Evolutionary conservation across 23 tunicate genomes (phyloP).

Genomic region (Ascidia mentula): DNA sequence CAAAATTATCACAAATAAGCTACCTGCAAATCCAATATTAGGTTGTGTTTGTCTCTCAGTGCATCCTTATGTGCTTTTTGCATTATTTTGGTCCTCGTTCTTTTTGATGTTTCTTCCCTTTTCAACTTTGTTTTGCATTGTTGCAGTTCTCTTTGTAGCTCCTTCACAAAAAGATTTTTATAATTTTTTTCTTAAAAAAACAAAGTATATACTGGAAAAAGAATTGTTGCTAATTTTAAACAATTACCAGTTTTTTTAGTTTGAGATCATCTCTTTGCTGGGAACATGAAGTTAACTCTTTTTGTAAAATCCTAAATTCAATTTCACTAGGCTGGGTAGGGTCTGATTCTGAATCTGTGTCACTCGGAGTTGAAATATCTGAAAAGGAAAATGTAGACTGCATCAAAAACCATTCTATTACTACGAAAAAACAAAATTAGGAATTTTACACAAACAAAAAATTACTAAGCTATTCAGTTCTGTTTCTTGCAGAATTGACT

Average conservation of each 20-base stretch:
- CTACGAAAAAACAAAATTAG: too few relatives aligned
- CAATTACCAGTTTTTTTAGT: conserved; percentile 28
- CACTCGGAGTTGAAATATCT: conserved; percentile 53
- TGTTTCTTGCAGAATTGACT: too few relatives aligned
- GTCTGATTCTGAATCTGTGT: conserved; percentile 17
- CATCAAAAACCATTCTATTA: too few relatives aligned
- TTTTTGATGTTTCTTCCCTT: conserved; percentile 47
- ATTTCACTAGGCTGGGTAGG: conserved; percentile 48
- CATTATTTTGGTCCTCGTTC: conserved; percentile 46
- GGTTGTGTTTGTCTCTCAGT: conserved; percentile 66
- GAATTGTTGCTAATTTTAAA: not conserved
- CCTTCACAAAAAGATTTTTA: conserved; percentile 26
- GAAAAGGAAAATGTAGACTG: not conserved
- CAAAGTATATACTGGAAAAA: not conserved
- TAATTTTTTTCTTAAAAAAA: not conserved
- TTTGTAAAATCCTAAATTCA: conserved; percentile 40
- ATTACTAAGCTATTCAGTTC: too few relatives aligned
- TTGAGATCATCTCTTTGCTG: conserved; percentile 26
- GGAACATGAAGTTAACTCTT: conserved; percentile 25
- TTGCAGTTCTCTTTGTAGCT: conserved; percentile 32
- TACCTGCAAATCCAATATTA: conserved; percentile 66
- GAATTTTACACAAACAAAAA: too few relatives aligned
- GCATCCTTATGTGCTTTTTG: conserved; percentile 64
- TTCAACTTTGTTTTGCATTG: conserved; percentile 23
- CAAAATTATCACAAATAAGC: too few relatives aligned